Base-by-base conservation (phyloP, 1,140 invertebrate species). In the Delia radicum region DNA sequence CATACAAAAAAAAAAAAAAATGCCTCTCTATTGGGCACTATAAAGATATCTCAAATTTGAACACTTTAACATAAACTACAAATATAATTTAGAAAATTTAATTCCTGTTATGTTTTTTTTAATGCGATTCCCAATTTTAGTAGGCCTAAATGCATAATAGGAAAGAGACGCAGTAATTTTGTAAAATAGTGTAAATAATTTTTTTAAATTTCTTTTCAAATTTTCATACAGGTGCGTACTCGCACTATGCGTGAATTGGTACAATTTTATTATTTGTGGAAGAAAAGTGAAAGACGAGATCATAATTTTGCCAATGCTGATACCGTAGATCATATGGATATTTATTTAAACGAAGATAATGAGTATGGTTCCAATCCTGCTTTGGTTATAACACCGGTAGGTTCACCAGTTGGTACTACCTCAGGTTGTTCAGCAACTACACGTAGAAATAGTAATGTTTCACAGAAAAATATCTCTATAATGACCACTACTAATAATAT, bases 221-320 rank as follows among this genome's bases (percentile, higher is more conserved):
- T 42, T 55, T 77, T 75, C 67, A 80, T 69, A 65, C 75, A 85
- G 84, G 93, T 97, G 21, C 90, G 94, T 82, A 98, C 96, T 67
- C 88, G 97, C 83, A 96, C 96, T n/a, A 96, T 99, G 27, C 95
- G 96, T 28, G 98, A 99, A 88, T 88, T 99, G 63, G 96, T 99
- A 42, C 96, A 98, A 84, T 99, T 99, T 89, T 99, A 99, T 88
- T 99, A 99, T 84, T 90, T 98, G 31, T 99, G 97, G 97, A 99
- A 99, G 87, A 99, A 99, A 88, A 98, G 97, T 65, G 97, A 99
- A 86, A 89, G 98, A 48, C 96, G 98, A 87, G 98, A 99, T 94
- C 80, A 83, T 21, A 81, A 81, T 76, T 85, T 83, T 74, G 81
- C 78, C 15, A 78, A 82, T 0, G 81, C 85, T 29, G 82, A 85